phyloP scores from a whole-genome alignment of 2,888 invertebrate genomes.

The Onthophagus sagittarius region DNA sequence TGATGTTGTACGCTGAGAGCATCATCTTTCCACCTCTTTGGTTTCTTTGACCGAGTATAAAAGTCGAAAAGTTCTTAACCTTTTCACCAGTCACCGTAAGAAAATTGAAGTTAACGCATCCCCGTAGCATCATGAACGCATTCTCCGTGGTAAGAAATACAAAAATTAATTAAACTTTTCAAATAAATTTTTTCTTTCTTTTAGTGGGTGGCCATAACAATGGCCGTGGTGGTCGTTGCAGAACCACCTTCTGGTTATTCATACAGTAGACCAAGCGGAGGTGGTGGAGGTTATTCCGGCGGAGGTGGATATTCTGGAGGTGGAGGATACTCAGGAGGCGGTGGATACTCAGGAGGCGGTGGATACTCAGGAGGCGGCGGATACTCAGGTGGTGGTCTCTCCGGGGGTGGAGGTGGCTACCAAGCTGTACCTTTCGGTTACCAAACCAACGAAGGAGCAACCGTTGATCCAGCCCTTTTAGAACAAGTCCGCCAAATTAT shows the following conservation, averaged over 20 bases:
- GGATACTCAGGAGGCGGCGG: conserved; percentile 35
- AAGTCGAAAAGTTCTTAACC: conserved; percentile 36
- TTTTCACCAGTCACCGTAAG: conserved; percentile 47
- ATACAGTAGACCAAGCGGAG: conserved; percentile 65
- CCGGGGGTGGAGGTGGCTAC: conserved; percentile 69
- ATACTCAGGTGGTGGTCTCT: conserved; percentile 41
- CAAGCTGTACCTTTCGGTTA: conserved; percentile 72
- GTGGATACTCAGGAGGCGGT: conserved; percentile 39
- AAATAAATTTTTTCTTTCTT: conserved; percentile 1
- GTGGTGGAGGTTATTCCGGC: conserved; percentile 35
- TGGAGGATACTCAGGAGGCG: conserved; percentile 38
- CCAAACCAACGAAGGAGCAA: conserved; percentile 78
- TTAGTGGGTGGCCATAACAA: conserved; percentile 20
- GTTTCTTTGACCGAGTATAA: conserved; percentile 39
- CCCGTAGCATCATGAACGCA: conserved; percentile 49
- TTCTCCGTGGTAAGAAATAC: conserved; percentile 48
- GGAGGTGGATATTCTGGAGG: conserved; percentile 44
- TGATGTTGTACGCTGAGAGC: conserved; percentile 26
- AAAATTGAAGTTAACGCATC: conserved; percentile 37
- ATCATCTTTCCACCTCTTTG: conserved; percentile 26
- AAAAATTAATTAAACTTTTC: not conserved
- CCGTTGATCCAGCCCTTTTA: conserved; percentile 74
- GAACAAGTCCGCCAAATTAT: conserved; percentile 84
- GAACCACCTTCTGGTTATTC: conserved; percentile 59
- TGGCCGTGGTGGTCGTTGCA: conserved; percentile 40